These are phyloP conservation scores for Oncorhynchus clarkii DNA, from an alignment of 2,113 vertebrate species.

Conservation along the genomic window DNA sequence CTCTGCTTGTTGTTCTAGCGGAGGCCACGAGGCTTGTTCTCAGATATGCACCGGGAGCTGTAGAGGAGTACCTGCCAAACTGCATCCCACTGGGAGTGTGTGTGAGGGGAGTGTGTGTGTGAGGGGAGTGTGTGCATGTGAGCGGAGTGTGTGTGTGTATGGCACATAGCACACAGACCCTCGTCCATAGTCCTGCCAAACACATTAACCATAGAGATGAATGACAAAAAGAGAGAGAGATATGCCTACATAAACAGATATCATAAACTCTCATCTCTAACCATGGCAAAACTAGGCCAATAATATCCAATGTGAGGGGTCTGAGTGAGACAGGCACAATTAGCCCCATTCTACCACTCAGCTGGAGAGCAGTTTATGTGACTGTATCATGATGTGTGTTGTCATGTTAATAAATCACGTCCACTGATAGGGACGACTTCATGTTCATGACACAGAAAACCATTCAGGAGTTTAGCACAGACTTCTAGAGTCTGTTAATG, in stretches of 20 bases:
- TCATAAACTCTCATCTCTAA: neutral
- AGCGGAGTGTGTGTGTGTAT: too few relatives aligned
- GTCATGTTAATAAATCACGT: too few relatives aligned
- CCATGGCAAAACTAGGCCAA: conserved; percentile 1
- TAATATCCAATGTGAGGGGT: conserved; percentile 6
- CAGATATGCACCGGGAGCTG: too few relatives aligned
- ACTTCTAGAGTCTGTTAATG: neutral
- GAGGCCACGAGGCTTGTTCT: neutral
- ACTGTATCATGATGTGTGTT: neutral
- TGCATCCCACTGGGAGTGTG: conserved; percentile 15
- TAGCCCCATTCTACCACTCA: conserved; percentile 29
- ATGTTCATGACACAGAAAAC: neutral
- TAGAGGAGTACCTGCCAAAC: conserved; percentile 10
- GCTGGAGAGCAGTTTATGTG: neutral
- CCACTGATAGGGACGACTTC: neutral
- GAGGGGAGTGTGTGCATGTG: too few relatives aligned
- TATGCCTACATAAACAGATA: neutral
- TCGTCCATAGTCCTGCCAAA: too few relatives aligned
- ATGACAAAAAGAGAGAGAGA: neutral
- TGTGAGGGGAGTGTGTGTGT: neutral
- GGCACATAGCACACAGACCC: too few relatives aligned
- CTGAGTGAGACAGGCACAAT: neutral
- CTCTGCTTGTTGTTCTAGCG: neutral
- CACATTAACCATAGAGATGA: neutral
- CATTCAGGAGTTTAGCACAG: neutral